Evolutionary conservation across 2,797 vertebrate genomes (phyloP), one percentile per base, ranked within the genome.

Genomic region (Choloepus didactylus): DNA sequence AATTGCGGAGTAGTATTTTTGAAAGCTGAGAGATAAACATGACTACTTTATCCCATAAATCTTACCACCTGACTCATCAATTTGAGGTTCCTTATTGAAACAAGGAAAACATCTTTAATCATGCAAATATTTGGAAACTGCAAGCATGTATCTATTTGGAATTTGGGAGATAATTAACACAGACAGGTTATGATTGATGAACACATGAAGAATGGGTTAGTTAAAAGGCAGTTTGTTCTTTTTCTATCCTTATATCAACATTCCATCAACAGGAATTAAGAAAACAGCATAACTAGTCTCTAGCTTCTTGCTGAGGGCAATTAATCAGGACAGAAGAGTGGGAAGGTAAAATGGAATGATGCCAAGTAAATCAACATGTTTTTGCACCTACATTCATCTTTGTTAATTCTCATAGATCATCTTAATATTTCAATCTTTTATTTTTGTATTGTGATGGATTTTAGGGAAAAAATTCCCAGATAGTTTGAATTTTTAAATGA

Each of bases 101-200:
- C 41, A 87, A 95, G 82, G 69, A 93, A 97, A 97, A 95, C 93
- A 96, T 97, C 81, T 95, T 94, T 96, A 96, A 97, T 96, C 81
- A 90, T 66, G 89, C 41, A 97, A 96, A 95, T 97, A 97, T 97
- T 96, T 97, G 91, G 96, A 96, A 97, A 97, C 41, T 95, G 77
- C 89, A 94, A 95, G 87, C 62, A 4, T 94, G 77, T 95, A 73
- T 93, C 81, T 87, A 75, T 91, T 96, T 97, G 96, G 91, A 97
- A 97, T 96, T 97, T 96, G 89, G 91, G 84, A 96, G 94, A 88
- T 95, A 97, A 97, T 97, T 97, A 97, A 96, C 95, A 95, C 64
- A 90, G 80, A 95, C 96, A 97, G 54, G 89, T 94, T 94, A 86
- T 96, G 96, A 97, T 96, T 94, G 95, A 98, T 96, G 93, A 94